These are phyloP conservation scores for Drosophila asahinai DNA, from an alignment of 1,140 invertebrate genomes.

Conservation along the genomic window DNA sequence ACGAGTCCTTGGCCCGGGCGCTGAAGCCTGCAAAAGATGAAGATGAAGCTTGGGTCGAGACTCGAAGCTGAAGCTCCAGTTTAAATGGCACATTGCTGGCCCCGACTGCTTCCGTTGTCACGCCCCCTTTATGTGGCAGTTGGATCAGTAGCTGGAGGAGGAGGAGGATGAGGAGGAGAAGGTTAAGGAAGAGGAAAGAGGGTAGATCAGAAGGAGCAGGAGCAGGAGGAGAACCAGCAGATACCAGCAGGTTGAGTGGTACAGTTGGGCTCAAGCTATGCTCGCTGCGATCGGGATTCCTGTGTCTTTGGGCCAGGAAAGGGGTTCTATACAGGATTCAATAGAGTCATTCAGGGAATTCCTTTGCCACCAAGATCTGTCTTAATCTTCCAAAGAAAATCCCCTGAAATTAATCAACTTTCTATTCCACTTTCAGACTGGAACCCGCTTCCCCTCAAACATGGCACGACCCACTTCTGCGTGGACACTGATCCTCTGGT, in stretches of 20 bases:
- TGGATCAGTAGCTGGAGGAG: slow-evolving; percentile 16
- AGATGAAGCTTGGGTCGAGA: slow-evolving; percentile 3
- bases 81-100: slow-evolving; percentile 74
- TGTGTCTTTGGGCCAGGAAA: not conserved
- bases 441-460: not conserved
- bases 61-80: slow-evolving; percentile 54
- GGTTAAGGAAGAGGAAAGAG: not conserved
- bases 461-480: slow-evolving; percentile 5
- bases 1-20: slow-evolving; percentile 37
- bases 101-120: slow-evolving; percentile 75
- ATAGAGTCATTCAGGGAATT: not conserved
- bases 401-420: not conserved
- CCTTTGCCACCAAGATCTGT: too few species aligned
- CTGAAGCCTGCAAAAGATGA: slow-evolving; percentile 2
- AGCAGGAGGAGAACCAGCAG: not conserved
- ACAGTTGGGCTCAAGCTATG: slow-evolving; percentile 55
- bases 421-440: slow-evolving; percentile 14
- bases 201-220: not conserved
- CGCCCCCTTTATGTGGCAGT: slow-evolving; percentile 52
- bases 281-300: slow-evolving; percentile 10
- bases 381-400: too few species aligned
- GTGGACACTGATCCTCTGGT: not conserved
- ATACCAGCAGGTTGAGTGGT: slow-evolving; percentile 39
- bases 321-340: not conserved
- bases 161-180: not conserved